Conservation (phyloP, 1,140 invertebrate species). For the Drosophila tropicalis region DNA sequence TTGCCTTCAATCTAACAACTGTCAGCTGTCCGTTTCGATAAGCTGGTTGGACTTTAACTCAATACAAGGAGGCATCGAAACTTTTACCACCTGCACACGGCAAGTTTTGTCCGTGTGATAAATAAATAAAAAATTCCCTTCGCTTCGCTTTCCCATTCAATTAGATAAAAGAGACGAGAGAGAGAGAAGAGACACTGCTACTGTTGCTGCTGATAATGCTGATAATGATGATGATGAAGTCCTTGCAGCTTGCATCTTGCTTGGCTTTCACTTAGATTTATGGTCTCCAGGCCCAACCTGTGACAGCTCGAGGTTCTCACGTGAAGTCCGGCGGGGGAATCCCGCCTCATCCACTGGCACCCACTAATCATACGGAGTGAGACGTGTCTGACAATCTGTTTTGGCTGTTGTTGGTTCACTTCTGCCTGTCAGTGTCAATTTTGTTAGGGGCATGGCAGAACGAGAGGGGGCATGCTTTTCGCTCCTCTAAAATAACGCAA, state of each 20-base stretch:
- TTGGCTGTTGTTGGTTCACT: conserved; percentile 38
- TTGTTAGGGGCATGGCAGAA: background rate
- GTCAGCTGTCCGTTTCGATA: conserved; percentile 71
- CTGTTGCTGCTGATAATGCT: background rate
- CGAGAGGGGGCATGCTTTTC: background rate
- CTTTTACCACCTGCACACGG: conserved; percentile 16
- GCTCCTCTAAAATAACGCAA: conserved; percentile 30
- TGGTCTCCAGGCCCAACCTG: conserved; percentile 31
- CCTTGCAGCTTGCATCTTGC: conserved; percentile 3
- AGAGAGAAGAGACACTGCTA: too few relatives aligned
- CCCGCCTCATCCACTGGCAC: conserved; percentile 2
- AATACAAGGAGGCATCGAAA: conserved; percentile 7
- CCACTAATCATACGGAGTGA: conserved; percentile 50
- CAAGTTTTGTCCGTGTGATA: conserved; percentile 34
- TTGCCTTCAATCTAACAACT: conserved; percentile 34
- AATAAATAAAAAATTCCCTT: conserved; percentile 38
- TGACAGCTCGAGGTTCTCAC: conserved; percentile 48
- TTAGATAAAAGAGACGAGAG: conserved; percentile 10
- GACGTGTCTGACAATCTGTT: conserved; percentile 35
- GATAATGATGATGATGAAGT: conserved; percentile 5
- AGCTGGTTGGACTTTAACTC: conserved; percentile 48
- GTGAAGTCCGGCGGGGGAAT: conserved; percentile 12
- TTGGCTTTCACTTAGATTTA: conserved; percentile 49
- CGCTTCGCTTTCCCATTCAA: conserved; percentile 31
- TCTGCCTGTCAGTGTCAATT: conserved; percentile 75